phyloP scores from a whole-genome alignment of 2,113 vertebrate genomes.

The Sminthopsis crassicaudata region DNA sequence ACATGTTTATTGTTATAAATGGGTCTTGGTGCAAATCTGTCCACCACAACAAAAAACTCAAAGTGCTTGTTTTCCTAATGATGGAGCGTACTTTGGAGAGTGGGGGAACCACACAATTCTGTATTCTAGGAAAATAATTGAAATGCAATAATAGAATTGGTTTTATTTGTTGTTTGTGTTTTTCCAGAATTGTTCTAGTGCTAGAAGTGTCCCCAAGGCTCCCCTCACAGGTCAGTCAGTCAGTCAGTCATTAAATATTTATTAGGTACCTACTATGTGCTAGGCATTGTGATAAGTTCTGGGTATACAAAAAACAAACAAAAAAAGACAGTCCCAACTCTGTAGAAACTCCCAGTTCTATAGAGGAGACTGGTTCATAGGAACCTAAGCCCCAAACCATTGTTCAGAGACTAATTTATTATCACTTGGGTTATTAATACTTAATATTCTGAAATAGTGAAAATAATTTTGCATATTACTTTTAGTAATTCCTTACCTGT shows the following conservation, averaged over 20 bases:
- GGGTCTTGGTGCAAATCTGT: background rate
- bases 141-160: background rate
- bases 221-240: background rate
- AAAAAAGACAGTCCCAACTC: background rate
- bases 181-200: background rate
- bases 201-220: background rate
- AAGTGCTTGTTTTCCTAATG: background rate
- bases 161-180: background rate
- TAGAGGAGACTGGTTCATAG: background rate
- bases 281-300: background rate
- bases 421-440: slow-evolving; percentile 30
- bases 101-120: background rate
- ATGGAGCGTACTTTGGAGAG: background rate
- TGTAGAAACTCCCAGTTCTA: background rate
- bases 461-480: slow-evolving; percentile 19
- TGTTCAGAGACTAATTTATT: background rate
- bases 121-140: background rate
- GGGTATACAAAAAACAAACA: background rate
- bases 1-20: background rate
- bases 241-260: background rate
- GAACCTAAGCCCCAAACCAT: slow-evolving; percentile 13
- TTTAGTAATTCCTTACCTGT: slow-evolving; percentile 79
- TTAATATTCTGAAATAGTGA: background rate
- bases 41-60: background rate
- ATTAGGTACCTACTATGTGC: background rate